Percentiles rank a stretch among this genome's conserved stretches.
These are phyloP conservation scores for Aleiodes alternator DNA, from an alignment of 2,888 invertebrate species.

Conservation along the genomic window DNA sequence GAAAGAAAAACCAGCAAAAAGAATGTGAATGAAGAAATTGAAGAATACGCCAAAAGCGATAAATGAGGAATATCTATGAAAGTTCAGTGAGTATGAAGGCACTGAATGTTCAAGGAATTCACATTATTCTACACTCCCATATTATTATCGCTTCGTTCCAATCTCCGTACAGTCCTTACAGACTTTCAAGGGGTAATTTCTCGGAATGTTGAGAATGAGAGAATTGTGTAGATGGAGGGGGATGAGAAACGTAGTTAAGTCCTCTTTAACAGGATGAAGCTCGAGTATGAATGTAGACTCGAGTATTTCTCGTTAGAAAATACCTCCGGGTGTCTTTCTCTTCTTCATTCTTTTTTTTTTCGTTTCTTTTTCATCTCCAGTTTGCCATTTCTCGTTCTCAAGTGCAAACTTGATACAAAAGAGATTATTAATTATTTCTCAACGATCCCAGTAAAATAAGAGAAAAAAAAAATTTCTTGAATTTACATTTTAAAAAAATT, in stretches of 20 bases:
- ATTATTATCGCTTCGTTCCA: slow-evolving; percentile 63
- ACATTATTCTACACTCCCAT: slow-evolving; percentile 63
- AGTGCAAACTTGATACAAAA: background rate
- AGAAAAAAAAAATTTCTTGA: background rate
- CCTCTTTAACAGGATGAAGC: slow-evolving; percentile 53
- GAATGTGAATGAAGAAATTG: too few relatives aligned
- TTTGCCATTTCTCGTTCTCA: slow-evolving; percentile 1
- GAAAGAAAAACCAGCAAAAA: too few relatives aligned
- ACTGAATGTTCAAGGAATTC: slow-evolving; percentile 58
- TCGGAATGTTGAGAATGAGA: slow-evolving; percentile 57
- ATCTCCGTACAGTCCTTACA: slow-evolving; percentile 42
- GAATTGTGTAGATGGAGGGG: slow-evolving; percentile 37
- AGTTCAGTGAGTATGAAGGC: slow-evolving; percentile 28
- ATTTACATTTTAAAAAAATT: background rate
- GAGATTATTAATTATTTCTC: slow-evolving; percentile 23
- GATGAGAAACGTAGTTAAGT: slow-evolving; percentile 38
- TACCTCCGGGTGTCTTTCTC: slow-evolving; percentile 30
- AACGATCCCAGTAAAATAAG: slow-evolving; percentile 9
- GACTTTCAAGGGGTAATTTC: slow-evolving; percentile 63
- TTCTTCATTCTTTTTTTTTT: slow-evolving; percentile 39
- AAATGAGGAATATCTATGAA: slow-evolving; percentile 47
- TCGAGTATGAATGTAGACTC: slow-evolving; percentile 33
- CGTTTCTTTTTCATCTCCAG: background rate
- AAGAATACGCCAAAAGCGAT: background rate
- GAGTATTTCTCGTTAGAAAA: slow-evolving; percentile 37